phyloP scores from a whole-genome alignment of 2,113 vertebrate genomes.

The Tyto alba region DNA sequence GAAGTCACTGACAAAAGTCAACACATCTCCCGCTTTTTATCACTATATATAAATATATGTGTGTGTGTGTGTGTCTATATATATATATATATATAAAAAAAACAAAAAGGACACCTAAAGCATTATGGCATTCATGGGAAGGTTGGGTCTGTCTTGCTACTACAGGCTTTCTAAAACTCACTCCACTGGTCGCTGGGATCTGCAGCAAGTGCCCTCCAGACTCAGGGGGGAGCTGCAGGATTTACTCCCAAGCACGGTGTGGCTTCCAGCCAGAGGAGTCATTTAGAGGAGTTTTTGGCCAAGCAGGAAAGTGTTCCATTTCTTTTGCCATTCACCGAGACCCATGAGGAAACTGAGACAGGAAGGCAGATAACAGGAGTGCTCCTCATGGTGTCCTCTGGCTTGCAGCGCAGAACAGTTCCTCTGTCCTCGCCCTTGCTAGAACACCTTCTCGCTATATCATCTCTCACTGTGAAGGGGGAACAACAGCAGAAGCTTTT shows the following conservation, averaged over 20 bases:
- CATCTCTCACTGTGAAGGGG: not conserved
- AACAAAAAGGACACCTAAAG: not conserved
- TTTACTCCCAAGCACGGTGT: not conserved
- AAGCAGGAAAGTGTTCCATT: constrained; percentile 52
- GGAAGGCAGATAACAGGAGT: constrained; percentile 59
- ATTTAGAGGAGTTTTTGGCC: constrained; percentile 1
- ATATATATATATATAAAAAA: no score
- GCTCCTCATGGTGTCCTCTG: constrained; percentile 54
- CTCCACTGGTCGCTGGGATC: not conserved
- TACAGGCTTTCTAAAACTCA: not conserved
- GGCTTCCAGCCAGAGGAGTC: not conserved
- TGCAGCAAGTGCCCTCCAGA: not conserved
- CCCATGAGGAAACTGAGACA: constrained; percentile 51
- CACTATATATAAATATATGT: no score
- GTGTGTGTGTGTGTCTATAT: no score
- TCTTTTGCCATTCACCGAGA: constrained; percentile 48
- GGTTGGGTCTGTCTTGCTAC: not conserved
- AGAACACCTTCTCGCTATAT: not conserved
- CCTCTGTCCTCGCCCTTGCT: not conserved
- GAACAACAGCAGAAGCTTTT: not conserved
- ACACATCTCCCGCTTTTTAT: rapidly evolving
- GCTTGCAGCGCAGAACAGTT: constrained; percentile 6
- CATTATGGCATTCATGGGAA: rapidly evolving
- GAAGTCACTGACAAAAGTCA: not conserved
- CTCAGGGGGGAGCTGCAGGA: constrained; percentile 34